Percentiles rank a stretch among this genome's conserved stretches.
These are phyloP conservation scores for Epizoanthus fatuus DNA, from an alignment of 92 coral and sea anemone species.

Conservation along the genomic window DNA sequence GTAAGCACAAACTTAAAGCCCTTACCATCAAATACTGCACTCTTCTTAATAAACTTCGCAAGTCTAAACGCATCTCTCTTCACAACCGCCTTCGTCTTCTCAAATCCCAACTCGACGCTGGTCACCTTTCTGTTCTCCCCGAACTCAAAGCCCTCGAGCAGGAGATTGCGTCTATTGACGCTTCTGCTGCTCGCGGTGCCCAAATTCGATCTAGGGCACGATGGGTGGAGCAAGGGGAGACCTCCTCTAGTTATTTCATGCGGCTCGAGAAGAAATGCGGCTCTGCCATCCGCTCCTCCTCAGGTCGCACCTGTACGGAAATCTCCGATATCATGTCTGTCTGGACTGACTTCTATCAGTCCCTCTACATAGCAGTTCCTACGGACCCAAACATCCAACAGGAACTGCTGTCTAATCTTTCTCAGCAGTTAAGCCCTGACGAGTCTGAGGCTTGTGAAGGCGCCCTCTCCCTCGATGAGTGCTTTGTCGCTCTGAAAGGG, in stretches of 20 bases:
- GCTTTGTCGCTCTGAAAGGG: slow-evolving; percentile 16
- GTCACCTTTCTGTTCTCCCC: slow-evolving; percentile 22
- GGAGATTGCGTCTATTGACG: slow-evolving; percentile 13
- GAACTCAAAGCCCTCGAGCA: slow-evolving; percentile 13
- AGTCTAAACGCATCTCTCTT: not conserved
- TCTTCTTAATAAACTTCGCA: not conserved
- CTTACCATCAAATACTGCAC: not conserved
- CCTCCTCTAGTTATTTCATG: slow-evolving; percentile 28
- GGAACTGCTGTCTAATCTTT: not conserved
- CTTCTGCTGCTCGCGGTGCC: slow-evolving; percentile 13
- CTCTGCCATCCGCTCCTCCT: not conserved
- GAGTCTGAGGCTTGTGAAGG: slow-evolving; percentile 44
- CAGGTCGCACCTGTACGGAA: not conserved
- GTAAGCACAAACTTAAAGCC: slow-evolving; percentile 6
- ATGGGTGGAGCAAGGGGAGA: slow-evolving; percentile 39
- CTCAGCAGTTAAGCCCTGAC: not conserved
- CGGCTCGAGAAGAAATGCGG: slow-evolving; percentile 5
- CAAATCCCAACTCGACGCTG: not conserved
- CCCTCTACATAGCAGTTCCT: slow-evolving; percentile 13
- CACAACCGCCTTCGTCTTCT: not conserved
- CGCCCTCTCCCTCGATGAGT: slow-evolving; percentile 36
- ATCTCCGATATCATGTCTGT: not conserved
- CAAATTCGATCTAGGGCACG: slow-evolving; percentile 8
- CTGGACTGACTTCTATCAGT: slow-evolving; percentile 15
- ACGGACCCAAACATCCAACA: not conserved